phyloP scores from a whole-genome alignment of 2,113 vertebrate species.

The Carassius gibelio region DNA sequence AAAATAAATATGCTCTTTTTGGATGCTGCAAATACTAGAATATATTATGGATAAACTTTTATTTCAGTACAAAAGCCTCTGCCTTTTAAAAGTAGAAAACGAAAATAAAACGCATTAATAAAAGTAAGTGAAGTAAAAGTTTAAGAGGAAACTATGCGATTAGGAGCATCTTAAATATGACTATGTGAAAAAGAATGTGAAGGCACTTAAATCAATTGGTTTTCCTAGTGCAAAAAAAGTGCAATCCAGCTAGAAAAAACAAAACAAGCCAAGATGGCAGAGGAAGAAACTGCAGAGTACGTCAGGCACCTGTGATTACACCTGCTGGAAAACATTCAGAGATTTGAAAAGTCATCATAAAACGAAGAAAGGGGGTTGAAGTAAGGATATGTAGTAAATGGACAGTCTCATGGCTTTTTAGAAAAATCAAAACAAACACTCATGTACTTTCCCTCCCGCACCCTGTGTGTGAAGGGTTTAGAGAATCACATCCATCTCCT shows the following conservation, averaged over 20 bases:
- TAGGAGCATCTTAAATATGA: conserved; percentile 50
- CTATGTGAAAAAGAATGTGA: conserved; percentile 47
- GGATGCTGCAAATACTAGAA: conserved; percentile 68
- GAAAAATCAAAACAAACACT: conserved; percentile 27
- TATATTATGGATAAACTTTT: conserved; percentile 74
- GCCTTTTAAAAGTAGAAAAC: conserved; percentile 45
- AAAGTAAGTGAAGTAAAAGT: conserved; percentile 29
- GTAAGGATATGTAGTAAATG: conserved; percentile 29
- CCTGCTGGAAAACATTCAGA: conserved; percentile 25
- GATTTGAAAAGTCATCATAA: neutral
- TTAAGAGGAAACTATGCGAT: conserved; percentile 11
- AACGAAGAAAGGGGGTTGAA: neutral
- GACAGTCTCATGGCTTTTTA: conserved; percentile 40
- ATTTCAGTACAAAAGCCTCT: conserved; percentile 72
- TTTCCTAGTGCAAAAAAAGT: conserved; percentile 58
- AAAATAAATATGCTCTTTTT: conserved; percentile 78
- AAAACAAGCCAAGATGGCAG: conserved; percentile 39
- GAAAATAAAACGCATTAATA: conserved; percentile 46
- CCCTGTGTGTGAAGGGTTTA: conserved; percentile 5
- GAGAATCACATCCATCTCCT: neutral
- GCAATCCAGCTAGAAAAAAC: conserved; percentile 53
- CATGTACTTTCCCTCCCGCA: conserved; percentile 16
- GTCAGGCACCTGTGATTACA: conserved; percentile 51
- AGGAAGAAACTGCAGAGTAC: conserved; percentile 17
- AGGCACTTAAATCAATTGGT: conserved; percentile 62